Conservation (phyloP, 2,797 vertebrate genomes). For the Sus cebifrons region DNA sequence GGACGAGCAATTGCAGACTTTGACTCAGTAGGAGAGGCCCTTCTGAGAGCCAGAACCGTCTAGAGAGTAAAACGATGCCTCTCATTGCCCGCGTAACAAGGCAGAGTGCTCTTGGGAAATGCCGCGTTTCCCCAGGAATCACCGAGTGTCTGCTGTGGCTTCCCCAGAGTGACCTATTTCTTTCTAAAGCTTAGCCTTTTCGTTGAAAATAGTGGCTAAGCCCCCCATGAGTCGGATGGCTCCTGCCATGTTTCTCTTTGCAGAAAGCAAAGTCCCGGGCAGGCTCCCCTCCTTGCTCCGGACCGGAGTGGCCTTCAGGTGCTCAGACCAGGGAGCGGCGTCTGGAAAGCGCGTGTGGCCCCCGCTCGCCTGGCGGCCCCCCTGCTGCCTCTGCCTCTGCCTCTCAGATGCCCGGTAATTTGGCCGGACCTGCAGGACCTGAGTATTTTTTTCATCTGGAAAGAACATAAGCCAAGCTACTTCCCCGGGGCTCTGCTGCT, state of each 20-base stretch:
- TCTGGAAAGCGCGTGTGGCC: not conserved
- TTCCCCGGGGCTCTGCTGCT: not conserved
- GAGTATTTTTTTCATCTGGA: constrained; percentile 61
- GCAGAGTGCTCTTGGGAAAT: constrained; percentile 32
- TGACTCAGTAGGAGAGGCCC: constrained; percentile 49
- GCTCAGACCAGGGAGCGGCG: constrained; percentile 48
- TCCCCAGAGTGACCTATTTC: not conserved
- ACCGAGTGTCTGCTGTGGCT: not conserved
- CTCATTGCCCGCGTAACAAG: constrained; percentile 10
- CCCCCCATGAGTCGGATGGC: not conserved
- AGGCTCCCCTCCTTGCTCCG: constrained; percentile 47
- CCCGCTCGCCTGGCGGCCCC: not conserved
- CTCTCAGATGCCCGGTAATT: constrained; percentile 31
- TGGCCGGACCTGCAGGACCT: constrained; percentile 65
- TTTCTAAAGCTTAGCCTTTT: not conserved
- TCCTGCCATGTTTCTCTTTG: not conserved
- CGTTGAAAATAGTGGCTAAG: not conserved
- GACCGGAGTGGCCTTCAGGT: not conserved
- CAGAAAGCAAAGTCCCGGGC: not conserved
- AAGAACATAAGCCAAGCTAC: constrained; percentile 59
- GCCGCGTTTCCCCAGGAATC: not conserved
- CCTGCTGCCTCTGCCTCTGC: not conserved
- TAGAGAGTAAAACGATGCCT: constrained; percentile 41
- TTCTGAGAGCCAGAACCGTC: constrained; percentile 40
- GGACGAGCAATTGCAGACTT: constrained; percentile 55